Evolutionary conservation across 2,888 invertebrate genomes (phyloP).

Genomic region (Alloplasta piceator): DNA sequence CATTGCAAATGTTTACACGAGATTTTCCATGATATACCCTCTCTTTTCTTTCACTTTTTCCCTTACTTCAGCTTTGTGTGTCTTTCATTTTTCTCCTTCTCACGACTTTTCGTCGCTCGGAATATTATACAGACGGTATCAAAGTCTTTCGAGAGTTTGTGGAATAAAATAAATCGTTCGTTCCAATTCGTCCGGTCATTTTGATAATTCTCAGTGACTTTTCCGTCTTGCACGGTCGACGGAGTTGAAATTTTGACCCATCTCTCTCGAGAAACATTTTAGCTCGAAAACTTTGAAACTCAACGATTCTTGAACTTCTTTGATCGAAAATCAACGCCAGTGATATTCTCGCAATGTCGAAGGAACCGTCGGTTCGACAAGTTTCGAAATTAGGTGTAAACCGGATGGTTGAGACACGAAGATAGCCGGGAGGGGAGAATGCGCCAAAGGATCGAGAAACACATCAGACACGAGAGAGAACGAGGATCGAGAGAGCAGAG

Average conservation of each 20-base stretch:
- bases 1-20: slow-evolving; percentile 83
- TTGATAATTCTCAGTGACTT: not conserved
- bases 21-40: slow-evolving; percentile 75
- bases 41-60: slow-evolving; percentile 74
- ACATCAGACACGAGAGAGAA: slow-evolving; percentile 55
- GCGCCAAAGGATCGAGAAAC: slow-evolving; percentile 50
- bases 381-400: slow-evolving; percentile 66
- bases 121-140: slow-evolving; percentile 16
- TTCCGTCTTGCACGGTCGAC: too few species aligned
- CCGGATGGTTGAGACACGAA: slow-evolving; percentile 63
- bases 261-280: too few species aligned
- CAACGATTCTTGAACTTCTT: too few species aligned
- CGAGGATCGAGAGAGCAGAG: slow-evolving; percentile 65
- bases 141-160: slow-evolving; percentile 37
- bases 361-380: slow-evolving; percentile 59
- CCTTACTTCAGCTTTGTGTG: slow-evolving; percentile 29
- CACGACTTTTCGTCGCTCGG: slow-evolving; percentile 45
- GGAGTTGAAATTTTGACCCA: too few species aligned
- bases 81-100: slow-evolving; percentile 32
- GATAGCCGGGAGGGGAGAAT: slow-evolving; percentile 29
- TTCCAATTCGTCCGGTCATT: not conserved
- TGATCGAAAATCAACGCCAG: not conserved
- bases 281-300: too few species aligned
- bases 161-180: slow-evolving; percentile 28
- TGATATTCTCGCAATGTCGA: not conserved